phyloP scores from a whole-genome alignment of 2,888 invertebrate species.

The Anorthoa munda region DNA sequence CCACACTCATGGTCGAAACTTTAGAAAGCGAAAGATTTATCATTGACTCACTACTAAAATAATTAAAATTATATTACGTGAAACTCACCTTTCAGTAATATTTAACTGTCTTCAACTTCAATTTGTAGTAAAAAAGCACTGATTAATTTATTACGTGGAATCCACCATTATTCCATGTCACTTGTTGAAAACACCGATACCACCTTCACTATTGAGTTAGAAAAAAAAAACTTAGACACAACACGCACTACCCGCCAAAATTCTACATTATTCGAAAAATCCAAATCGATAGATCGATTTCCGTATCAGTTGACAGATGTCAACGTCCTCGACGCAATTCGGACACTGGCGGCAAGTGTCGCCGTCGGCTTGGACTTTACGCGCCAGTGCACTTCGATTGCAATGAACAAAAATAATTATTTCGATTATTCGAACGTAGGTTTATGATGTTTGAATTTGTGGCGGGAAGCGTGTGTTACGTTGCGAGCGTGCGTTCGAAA shows the following conservation, averaged over 20 bases:
- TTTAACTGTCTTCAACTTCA: constrained; percentile 75
- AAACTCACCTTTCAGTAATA: constrained; percentile 82
- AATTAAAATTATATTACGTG: constrained; percentile 74
- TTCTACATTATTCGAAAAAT: constrained; percentile 80
- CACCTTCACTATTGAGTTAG: constrained; percentile 82
- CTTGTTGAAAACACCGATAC: constrained; percentile 82
- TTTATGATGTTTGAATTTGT: constrained; percentile 82
- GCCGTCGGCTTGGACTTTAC: constrained; percentile 82
- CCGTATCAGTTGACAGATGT: constrained; percentile 80
- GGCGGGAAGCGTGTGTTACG: constrained; percentile 88
- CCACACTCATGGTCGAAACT: constrained; percentile 88
- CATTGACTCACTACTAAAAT: constrained; percentile 80
- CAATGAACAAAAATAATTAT: constrained; percentile 79
- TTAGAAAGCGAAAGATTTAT: constrained; percentile 88
- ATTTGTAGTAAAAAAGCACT: constrained; percentile 80
- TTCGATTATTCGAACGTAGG: constrained; percentile 76
- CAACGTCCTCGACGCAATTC: constrained; percentile 87
- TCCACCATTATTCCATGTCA: constrained; percentile 89
- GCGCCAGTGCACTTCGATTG: constrained; percentile 85
- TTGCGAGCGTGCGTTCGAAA: constrained; percentile 82
- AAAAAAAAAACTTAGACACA: constrained; percentile 74
- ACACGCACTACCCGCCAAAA: constrained; percentile 85
- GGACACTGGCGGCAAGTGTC: constrained; percentile 84
- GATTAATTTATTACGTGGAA: constrained; percentile 82
- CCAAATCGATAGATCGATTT: constrained; percentile 77